These are phyloP conservation scores for Echinarachnius parma DNA, from an alignment of 53 echinoderm and acorn worm genomes.

Conservation along the genomic window DNA sequence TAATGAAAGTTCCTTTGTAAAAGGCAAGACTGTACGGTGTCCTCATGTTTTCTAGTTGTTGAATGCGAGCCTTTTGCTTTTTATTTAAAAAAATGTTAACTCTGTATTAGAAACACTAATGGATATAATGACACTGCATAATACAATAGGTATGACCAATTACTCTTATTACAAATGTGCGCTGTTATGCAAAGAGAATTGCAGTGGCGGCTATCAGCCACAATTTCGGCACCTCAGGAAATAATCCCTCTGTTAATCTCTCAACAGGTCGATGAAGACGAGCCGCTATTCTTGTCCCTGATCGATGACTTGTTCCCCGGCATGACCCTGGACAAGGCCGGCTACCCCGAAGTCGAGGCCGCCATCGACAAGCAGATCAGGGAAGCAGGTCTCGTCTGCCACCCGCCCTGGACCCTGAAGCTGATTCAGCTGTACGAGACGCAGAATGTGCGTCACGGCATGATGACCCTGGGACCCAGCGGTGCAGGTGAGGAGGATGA, in stretches of 20 bases:
- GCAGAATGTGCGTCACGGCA: constrained; percentile 93
- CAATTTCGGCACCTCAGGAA: too few species aligned
- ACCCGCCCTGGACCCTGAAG: constrained; percentile 94
- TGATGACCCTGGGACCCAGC: constrained; percentile 99
- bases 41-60: too few species aligned
- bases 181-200: not conserved
- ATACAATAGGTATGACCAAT: too few species aligned
- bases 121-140: too few species aligned
- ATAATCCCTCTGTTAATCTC: not conserved
- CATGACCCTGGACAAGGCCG: constrained; percentile 94
- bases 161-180: too few species aligned
- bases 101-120: too few species aligned
- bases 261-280: constrained; percentile 96
- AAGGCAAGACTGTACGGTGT: too few species aligned
- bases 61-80: too few species aligned
- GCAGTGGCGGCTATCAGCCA: not conserved
- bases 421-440: constrained; percentile 96
- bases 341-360: constrained; percentile 91
- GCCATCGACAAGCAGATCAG: constrained; percentile 96
- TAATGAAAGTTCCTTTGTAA: too few species aligned
- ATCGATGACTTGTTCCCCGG: constrained; percentile 99
- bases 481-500: constrained; percentile 70
- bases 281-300: constrained; percentile 92
- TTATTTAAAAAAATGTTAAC: too few species aligned
- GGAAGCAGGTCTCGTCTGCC: constrained; percentile 83